Percentiles rank a stretch among this genome's conserved stretches.
These are phyloP conservation scores for Champsocephalus gunnari DNA, from an alignment of 2,797 vertebrate genomes.

Conservation along the genomic window DNA sequence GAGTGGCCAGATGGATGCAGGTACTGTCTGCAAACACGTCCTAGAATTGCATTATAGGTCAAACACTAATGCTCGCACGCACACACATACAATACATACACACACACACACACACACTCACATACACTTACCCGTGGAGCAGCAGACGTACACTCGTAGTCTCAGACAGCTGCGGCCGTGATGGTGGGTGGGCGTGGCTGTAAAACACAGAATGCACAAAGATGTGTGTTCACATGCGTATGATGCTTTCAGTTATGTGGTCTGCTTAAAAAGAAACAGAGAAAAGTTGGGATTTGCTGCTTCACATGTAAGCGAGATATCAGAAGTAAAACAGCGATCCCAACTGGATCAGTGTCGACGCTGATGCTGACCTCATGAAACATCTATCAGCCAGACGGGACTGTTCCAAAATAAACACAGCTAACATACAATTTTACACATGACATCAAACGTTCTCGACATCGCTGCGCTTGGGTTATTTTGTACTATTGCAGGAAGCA, in stretches of 20 bases:
- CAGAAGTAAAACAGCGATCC: not conserved
- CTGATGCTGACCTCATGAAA: slow-evolving; percentile 7
- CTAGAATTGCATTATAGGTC: slow-evolving; percentile 34
- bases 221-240: not conserved
- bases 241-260: not conserved
- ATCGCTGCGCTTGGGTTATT: not conserved
- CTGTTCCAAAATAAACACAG: not conserved
- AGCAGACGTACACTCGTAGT: slow-evolving; percentile 97
- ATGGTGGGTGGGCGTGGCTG: slow-evolving; percentile 94
- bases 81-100: slow-evolving; percentile 30
- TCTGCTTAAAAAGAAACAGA: not conserved
- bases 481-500: not conserved
- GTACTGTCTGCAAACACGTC: slow-evolving; percentile 35
- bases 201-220: slow-evolving; percentile 32
- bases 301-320: not conserved
- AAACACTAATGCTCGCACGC: slow-evolving; percentile 1
- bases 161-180: slow-evolving; percentile 93
- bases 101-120: slow-evolving; percentile 29
- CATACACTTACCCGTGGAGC: slow-evolving; percentile 88
- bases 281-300: not conserved
- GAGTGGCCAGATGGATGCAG: slow-evolving; percentile 40
- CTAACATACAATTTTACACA: not conserved
- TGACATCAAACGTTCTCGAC: not conserved
- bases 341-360: slow-evolving; percentile 2
- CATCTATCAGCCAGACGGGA: slow-evolving; percentile 1